A percentile compares a stretch with the other conserved stretches of the same genome.
These are phyloP conservation scores for Penaeus vannamei DNA, from an alignment of 1,140 invertebrate genomes.

Conservation along the genomic window DNA sequence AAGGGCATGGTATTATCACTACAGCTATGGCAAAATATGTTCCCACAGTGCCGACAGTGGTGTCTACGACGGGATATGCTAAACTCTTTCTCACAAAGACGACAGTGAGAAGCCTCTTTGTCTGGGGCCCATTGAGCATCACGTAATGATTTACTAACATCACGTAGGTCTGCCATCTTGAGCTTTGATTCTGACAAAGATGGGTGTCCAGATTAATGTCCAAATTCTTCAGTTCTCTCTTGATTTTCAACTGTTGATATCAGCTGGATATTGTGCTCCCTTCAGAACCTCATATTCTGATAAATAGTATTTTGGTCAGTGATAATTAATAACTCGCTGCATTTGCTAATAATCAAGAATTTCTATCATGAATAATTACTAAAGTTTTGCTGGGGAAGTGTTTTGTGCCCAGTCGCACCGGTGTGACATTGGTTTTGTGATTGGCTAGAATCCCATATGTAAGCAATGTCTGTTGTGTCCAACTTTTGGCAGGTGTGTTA, in stretches of 20 bases:
- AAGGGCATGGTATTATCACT: slow-evolving; percentile 93
- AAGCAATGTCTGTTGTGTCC: no score
- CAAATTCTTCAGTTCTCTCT: slow-evolving; percentile 94
- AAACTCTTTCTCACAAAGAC: slow-evolving; percentile 90
- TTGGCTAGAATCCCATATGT: no score
- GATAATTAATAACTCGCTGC: slow-evolving; percentile 25
- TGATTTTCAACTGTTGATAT: slow-evolving; percentile 83
- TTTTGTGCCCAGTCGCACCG: no score
- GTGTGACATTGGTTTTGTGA: no score
- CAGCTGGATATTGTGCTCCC: slow-evolving; percentile 84
- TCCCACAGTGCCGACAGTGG: slow-evolving; percentile 93
- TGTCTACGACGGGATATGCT: slow-evolving; percentile 93
- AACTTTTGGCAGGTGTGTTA: no score
- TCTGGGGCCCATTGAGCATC: slow-evolving; percentile 89
- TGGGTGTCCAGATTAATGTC: no score
- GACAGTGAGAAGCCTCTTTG: slow-evolving; percentile 86
- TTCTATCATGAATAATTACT: neutral
- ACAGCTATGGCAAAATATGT: slow-evolving; percentile 94
- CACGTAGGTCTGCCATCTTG: slow-evolving; percentile 84
- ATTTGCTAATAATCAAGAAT: neutral
- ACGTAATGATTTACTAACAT: slow-evolving; percentile 69
- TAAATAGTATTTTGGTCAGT: slow-evolving; percentile 47
- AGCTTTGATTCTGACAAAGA: slow-evolving; percentile 90
- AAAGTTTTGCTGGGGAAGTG: no score
- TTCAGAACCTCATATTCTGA: slow-evolving; percentile 79